Evolutionary conservation across 2,888 invertebrate genomes (phyloP).

Genomic region (Dastarcus helophoroides): DNA sequence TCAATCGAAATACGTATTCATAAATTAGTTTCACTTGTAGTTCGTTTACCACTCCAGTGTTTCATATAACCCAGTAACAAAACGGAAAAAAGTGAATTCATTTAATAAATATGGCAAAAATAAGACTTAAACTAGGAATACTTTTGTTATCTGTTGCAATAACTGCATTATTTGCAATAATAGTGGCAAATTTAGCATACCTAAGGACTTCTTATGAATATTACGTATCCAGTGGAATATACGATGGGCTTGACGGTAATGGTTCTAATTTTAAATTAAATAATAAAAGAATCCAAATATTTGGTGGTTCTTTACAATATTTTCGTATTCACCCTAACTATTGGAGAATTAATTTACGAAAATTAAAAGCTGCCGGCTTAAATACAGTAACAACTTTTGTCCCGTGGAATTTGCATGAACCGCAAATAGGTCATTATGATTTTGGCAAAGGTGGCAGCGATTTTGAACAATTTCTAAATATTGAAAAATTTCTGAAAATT

Average conservation of each 20-base stretch:
- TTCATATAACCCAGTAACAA: too few relatives aligned
- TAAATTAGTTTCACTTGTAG: too few relatives aligned
- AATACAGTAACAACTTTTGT: constrained; percentile 78
- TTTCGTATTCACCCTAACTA: constrained; percentile 66
- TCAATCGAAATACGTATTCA: too few relatives aligned
- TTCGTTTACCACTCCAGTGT: too few relatives aligned
- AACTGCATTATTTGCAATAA: too few relatives aligned
- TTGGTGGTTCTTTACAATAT: constrained; percentile 65
- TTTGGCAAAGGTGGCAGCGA: constrained; percentile 50
- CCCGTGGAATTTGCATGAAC: constrained; percentile 84
- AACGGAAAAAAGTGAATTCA: too few relatives aligned
- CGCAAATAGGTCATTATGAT: constrained; percentile 50
- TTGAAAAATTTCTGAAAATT: constrained; percentile 51
- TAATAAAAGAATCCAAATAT: constrained; percentile 34
- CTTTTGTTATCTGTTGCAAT: too few relatives aligned
- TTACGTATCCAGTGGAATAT: constrained; percentile 33
- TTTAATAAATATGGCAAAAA: too few relatives aligned
- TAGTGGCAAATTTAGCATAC: too few relatives aligned
- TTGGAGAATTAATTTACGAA: constrained; percentile 69
- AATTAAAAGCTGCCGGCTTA: constrained; percentile 70
- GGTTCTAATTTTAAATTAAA: constrained; percentile 34
- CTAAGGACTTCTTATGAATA: constrained; percentile 38
- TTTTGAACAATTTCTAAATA: constrained; percentile 36
- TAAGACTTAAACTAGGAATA: too few relatives aligned
- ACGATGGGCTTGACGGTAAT: constrained; percentile 24